Evolutionary conservation across 2,113 vertebrate genomes (phyloP).

Genomic region (Carassius auratus): DNA sequence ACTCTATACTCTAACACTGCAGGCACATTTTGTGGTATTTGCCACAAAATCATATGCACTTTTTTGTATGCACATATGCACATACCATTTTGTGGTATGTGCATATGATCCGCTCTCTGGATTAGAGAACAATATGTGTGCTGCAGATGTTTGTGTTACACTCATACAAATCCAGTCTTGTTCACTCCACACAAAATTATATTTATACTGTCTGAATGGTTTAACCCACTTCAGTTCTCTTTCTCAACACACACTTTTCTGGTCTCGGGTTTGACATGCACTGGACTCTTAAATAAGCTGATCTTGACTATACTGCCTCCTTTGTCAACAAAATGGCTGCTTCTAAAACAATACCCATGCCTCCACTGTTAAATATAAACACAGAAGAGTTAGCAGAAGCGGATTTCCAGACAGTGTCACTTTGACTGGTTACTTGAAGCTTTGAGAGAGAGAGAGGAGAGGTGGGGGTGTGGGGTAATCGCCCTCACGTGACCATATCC

Average conservation of each 20-base stretch:
- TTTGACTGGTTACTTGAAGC: slow-evolving; percentile 26
- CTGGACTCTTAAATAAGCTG: not conserved
- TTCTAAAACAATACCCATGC: not conserved
- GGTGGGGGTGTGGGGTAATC: not conserved
- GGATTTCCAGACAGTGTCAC: slow-evolving; percentile 20
- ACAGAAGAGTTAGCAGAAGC: not conserved
- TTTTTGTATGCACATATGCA: too few relatives aligned
- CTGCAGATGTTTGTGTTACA: not conserved
- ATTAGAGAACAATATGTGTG: not conserved
- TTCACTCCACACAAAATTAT: not conserved
- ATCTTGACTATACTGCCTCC: not conserved
- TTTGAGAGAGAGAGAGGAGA: not conserved
- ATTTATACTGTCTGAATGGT: not conserved
- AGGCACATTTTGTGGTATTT: not conserved
- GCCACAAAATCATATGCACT: not conserved
- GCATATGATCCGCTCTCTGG: not conserved
- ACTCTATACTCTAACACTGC: not conserved
- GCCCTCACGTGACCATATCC: slow-evolving; percentile 27
- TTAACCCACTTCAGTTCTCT: not conserved
- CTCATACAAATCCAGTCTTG: not conserved
- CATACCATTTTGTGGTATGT: not conserved
- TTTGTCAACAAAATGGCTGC: slow-evolving; percentile 34
- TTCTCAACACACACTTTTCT: not conserved
- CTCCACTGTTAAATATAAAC: slow-evolving; percentile 1
- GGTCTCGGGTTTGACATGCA: not conserved